These are phyloP conservation scores for Scaptomyza parva DNA, from an alignment of 2,888 invertebrate species.

Conservation along the genomic window DNA sequence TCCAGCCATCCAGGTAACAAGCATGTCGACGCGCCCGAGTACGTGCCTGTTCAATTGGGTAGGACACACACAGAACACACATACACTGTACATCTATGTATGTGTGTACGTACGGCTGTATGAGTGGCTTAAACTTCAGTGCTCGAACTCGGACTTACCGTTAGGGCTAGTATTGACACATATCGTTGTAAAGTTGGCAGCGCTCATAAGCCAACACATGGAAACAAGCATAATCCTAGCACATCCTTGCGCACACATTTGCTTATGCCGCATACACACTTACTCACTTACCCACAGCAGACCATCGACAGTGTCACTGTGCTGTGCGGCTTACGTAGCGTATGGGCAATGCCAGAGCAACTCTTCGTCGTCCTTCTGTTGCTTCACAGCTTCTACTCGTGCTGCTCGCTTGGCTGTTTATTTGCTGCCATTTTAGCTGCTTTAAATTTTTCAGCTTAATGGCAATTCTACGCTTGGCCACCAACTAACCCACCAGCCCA, in stretches of 20 bases:
- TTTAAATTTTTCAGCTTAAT: constrained; percentile 79
- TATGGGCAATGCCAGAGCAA: constrained; percentile 53
- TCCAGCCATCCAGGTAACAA: constrained; percentile 55
- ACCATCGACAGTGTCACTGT: constrained; percentile 57
- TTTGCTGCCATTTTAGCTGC: constrained; percentile 75
- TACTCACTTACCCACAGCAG: constrained; percentile 6
- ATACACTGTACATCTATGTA: not conserved
- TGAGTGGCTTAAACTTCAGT: constrained; percentile 71
- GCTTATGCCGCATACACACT: constrained; percentile 65
- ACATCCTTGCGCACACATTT: constrained; percentile 74
- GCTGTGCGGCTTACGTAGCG: constrained; percentile 57
- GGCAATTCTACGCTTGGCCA: constrained; percentile 66
- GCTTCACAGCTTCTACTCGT: constrained; percentile 5
- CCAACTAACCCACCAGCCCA: not conserved
- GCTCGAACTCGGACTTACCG: constrained; percentile 42
- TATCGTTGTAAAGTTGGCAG: constrained; percentile 72
- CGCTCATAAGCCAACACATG: constrained; percentile 69
- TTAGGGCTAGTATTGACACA: constrained; percentile 69
- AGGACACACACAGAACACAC: constrained; percentile 14
- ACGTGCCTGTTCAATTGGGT: constrained; percentile 66
- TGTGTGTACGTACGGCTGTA: constrained; percentile 12
- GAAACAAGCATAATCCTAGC: constrained; percentile 73
- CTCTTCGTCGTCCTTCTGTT: not conserved
- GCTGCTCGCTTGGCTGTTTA: constrained; percentile 51
- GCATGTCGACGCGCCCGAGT: constrained; percentile 65